Evolutionary conservation across 92 coral and sea anemone genomes (phyloP).

Genomic region (Phenganax stokvisi): DNA sequence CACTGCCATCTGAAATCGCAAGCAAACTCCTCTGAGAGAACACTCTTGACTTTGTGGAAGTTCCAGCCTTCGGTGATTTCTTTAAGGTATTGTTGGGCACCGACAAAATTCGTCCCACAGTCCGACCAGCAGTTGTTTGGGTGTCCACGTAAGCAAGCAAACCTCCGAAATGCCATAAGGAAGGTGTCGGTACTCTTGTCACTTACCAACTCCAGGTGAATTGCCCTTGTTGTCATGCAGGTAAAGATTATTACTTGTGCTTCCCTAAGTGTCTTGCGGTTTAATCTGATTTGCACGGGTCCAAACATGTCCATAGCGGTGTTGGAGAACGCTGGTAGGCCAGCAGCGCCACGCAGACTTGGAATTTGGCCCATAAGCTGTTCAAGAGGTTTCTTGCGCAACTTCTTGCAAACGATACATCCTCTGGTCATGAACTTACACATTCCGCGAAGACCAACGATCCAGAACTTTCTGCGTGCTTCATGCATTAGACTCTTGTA

Average conservation of each 20-base stretch:
- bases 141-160: conserved; percentile 53
- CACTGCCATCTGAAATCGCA: conserved; percentile 44
- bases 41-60: conserved; percentile 42
- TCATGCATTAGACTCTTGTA: no score
- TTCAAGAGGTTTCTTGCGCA: no score
- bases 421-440: no score
- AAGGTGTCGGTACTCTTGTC: conserved; percentile 50
- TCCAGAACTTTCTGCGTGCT: no score
- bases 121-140: conserved; percentile 59
- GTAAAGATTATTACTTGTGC: conserved; percentile 53
- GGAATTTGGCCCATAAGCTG: conserved; percentile 39
- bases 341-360: conserved; percentile 47
- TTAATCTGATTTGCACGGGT: conserved; percentile 49
- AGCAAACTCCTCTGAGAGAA: conserved; percentile 45
- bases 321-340: conserved; percentile 48
- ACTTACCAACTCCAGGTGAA: conserved; percentile 50
- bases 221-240: conserved; percentile 46
- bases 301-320: conserved; percentile 58
- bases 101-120: conserved; percentile 55
- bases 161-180: conserved; percentile 55
- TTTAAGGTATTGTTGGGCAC: conserved; percentile 50
- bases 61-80: conserved; percentile 37
- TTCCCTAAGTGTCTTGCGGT: conserved; percentile 46
- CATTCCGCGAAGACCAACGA: no score
- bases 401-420: no score